phyloP scores from a whole-genome alignment of 2,113 vertebrate species.

The Oreochromis niloticus region DNA sequence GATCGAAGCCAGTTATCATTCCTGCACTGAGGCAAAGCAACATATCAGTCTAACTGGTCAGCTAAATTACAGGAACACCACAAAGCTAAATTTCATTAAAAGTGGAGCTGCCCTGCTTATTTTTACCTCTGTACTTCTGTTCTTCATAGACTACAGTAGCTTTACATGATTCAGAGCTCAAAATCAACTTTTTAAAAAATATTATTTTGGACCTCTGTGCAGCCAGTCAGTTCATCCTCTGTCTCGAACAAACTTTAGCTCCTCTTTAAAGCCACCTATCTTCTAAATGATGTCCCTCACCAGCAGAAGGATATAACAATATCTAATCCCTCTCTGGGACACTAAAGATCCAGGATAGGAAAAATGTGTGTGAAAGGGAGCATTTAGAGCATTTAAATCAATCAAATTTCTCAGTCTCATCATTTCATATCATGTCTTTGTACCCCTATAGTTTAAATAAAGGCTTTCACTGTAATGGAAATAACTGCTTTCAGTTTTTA shows the following conservation, averaged over 20 bases:
- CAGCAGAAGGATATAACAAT: neutral
- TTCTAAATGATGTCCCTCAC: neutral
- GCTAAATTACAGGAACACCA: neutral
- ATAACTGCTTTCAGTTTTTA: too few relatives aligned
- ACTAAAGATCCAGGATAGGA: accelerated
- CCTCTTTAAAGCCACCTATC: neutral
- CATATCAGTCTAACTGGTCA: accelerated
- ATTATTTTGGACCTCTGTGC: neutral
- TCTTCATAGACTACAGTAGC: neutral
- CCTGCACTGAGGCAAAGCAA: neutral
- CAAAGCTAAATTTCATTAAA: neutral
- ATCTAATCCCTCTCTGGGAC: neutral
- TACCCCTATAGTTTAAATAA: accelerated
- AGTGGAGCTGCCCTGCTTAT: accelerated
- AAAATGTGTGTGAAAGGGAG: neutral
- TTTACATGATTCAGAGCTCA: neutral
- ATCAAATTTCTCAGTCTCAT: accelerated
- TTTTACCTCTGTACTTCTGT: neutral
- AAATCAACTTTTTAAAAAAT: accelerated
- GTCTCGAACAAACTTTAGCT: accelerated
- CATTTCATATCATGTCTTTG: accelerated
- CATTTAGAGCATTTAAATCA: neutral
- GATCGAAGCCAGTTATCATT: neutral
- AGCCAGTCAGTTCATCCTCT: neutral
- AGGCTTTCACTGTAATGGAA: neutral